Conservation (phyloP, 2,113 vertebrate species). For the Thryonomys swinderianus region DNA sequence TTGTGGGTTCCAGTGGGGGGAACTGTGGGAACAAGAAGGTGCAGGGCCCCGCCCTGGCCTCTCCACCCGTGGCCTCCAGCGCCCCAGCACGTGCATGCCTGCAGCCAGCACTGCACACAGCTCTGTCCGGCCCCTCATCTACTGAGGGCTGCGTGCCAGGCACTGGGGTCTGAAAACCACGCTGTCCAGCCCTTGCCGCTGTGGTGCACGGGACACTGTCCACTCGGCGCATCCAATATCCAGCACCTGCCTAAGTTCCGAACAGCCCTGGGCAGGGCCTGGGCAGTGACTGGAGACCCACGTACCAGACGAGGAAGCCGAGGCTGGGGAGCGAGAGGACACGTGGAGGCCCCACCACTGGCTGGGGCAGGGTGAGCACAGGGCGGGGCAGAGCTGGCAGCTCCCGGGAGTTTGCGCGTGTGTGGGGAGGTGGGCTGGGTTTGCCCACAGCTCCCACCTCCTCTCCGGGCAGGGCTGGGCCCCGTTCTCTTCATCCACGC, state of each 20-base stretch:
- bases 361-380: background rate
- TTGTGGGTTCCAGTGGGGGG: background rate
- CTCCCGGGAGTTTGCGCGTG: background rate
- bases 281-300: background rate
- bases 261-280: background rate
- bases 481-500: background rate
- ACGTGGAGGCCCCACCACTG: background rate
- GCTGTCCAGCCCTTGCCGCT: background rate
- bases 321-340: background rate
- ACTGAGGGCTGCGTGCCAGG: background rate
- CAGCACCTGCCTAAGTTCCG: background rate
- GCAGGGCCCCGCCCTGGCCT: rapidly evolving
- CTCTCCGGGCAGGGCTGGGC: background rate
- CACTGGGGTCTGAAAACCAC: background rate
- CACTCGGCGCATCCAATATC: background rate
- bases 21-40: too few species aligned
- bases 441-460: background rate
- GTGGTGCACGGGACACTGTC: background rate
- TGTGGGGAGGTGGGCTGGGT: background rate
- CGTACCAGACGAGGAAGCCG: background rate
- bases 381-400: background rate
- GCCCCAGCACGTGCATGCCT: background rate
- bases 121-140: background rate
- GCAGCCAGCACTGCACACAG: rapidly evolving
- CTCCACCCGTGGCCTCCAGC: background rate